Evolutionary conservation across 2,113 vertebrate genomes (phyloP), one percentile per base, ranked within the genome.

Genomic region (Laterallus jamaicensis): DNA sequence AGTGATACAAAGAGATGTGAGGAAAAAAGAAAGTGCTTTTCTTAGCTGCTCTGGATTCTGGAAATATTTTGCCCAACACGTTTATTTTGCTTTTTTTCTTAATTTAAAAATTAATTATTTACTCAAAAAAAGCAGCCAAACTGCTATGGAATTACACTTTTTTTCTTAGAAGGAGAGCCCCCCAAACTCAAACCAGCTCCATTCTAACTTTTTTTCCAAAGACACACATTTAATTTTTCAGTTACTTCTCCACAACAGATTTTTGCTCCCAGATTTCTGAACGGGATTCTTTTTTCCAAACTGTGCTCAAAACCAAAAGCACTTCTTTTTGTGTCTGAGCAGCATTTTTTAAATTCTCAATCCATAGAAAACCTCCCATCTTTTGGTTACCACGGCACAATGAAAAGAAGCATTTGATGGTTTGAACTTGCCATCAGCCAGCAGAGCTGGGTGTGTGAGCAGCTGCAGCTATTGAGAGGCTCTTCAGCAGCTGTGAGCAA

Each of bases 401-500:
- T 22, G 58, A 37, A 39, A 77, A 55, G 82, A 19, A 92, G 24
- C 37, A 19, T 86, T 83, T 50, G 91, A 62, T n/a, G 71, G 15
- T 92, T 83, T 59, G 75, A 81, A 81, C 42, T 58, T 73, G 82
- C 84, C 6, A 4, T 31, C 0, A 3, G 80, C 44, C 10, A 0
- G n/a, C 60, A 40, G 64, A 79, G n/a, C 42, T 11, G 39, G 49
- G 67, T 90, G 92, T 4, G 3, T 21, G 90, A 93, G 93, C 93
- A 96, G 93, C 92, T 96, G 95, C 87, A 71, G 66, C 80, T 6
- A 32, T 25, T 1, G 5, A 91, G 62, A 84, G 35, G 49, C 80
- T 90, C 82, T 69, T 31, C 79, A 80, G 86, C 91, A 96, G 93
- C 93, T 92, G 95, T 49, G 74, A 89, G 86, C 62, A 73, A 39